A percentile compares a stretch with the other conserved stretches of the same genome.
These are phyloP conservation scores for Clunio marinus DNA, from an alignment of 2,888 invertebrate genomes.

Conservation along the genomic window DNA sequence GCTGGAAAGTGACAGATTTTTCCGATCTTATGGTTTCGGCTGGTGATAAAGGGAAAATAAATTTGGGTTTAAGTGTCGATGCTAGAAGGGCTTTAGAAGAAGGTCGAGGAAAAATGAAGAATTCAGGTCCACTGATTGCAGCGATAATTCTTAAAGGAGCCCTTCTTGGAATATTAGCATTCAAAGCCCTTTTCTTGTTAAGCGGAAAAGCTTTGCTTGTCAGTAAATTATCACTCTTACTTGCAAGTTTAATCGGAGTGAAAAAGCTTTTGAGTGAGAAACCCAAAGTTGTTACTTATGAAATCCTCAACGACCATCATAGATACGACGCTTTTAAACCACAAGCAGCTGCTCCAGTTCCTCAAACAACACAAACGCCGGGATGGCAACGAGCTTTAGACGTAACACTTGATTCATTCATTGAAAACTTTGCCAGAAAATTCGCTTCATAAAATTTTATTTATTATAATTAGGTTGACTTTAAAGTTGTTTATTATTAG, in stretches of 20 bases:
- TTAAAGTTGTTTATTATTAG: no score
- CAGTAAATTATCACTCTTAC: slow-evolving; percentile 75
- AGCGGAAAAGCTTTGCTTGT: slow-evolving; percentile 82
- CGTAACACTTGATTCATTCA: slow-evolving; percentile 40
- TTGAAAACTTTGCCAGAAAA: slow-evolving; percentile 28
- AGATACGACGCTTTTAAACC: slow-evolving; percentile 52
- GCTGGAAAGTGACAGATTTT: slow-evolving; percentile 72
- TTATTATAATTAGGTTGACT: not conserved
- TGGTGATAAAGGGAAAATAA: slow-evolving; percentile 59
- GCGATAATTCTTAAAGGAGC: slow-evolving; percentile 77
- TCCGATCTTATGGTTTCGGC: slow-evolving; percentile 73
- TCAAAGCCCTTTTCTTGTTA: slow-evolving; percentile 73
- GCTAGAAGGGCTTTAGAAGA: slow-evolving; percentile 57
- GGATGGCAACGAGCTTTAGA: slow-evolving; percentile 46
- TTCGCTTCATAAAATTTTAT: not conserved
- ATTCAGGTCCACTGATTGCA: slow-evolving; percentile 68
- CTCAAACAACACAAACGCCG: slow-evolving; percentile 41
- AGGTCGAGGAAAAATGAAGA: slow-evolving; percentile 70
- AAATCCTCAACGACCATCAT: slow-evolving; percentile 69
- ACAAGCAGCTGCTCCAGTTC: slow-evolving; percentile 51
- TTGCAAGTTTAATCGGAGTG: slow-evolving; percentile 74
- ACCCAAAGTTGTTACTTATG: slow-evolving; percentile 59
- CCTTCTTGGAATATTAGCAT: slow-evolving; percentile 71
- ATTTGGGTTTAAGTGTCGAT: slow-evolving; percentile 64
- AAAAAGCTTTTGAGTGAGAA: slow-evolving; percentile 72